Evolutionary conservation across 64 coral and sea anemone genomes (phyloP), one percentile per base, ranked within the genome.

Genomic region (Porites lutea): DNA sequence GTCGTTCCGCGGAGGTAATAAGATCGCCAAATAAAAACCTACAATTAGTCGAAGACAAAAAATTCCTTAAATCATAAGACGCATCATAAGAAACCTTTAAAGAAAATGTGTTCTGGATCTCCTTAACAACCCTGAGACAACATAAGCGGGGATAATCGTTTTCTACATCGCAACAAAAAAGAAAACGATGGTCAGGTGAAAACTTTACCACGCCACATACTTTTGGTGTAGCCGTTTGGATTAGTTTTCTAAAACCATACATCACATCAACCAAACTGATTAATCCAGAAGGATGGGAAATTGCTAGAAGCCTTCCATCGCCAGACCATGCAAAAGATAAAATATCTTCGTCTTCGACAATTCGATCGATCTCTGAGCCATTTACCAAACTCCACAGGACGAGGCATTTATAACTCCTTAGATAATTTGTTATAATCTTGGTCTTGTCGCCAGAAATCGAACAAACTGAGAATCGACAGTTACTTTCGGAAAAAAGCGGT

Each of bases 231-330:
- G 54, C 13, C 3, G 52, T 27, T 20, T 58, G 2, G 0, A 20
- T 20, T 5, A 61, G 23, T 43, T 12, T 15, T 13, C 1, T 81
- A 59, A 62, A 81, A 37, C 13, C 23, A 45, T 43, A 11, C 57
- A 62, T 2, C 11, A 61, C 57, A 43, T 61, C 78, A 81, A 62
- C 15, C 53, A 81, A 81, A 81, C n/a, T 13, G 44, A 81, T 61
- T 13, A 5, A 4, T 20, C 78, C 78, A 3, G 57, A 4, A 27
- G 57, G 20, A 55, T 81, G 21, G 27, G 78, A 81, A 81, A 81
- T 81, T 81, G 78, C 78, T 4, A 81, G 44, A 21, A 81, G 10
- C 8, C 20, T 81, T 61, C 55, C 78, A 81, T 61, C 78, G 3
- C 3, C 55, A 37, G 27, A 37, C 27, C 27, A 37, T 37, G 27